Evolutionary conservation across 2,113 vertebrate genomes (phyloP).

Genomic region (Pterocles gutturalis): DNA sequence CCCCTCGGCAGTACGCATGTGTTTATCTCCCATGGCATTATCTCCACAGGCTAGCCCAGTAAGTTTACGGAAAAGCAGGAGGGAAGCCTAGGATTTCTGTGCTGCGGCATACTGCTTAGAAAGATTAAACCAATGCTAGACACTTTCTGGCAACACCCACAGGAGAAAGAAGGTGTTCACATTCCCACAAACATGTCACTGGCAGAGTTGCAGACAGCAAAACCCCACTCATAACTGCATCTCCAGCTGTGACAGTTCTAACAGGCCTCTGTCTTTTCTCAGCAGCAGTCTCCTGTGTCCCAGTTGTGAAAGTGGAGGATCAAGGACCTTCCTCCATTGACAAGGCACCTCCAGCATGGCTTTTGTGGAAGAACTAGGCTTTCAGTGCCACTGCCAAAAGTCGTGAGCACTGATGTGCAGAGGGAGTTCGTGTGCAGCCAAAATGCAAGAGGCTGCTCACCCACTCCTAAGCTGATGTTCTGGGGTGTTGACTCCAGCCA

Average conservation of each 20-base stretch:
- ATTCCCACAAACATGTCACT: not conserved
- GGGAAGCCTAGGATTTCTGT: not conserved
- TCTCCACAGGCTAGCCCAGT: not conserved
- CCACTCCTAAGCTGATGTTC: not conserved
- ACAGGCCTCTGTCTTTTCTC: not conserved
- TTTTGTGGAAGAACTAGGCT: not conserved
- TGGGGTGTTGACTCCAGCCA: not conserved
- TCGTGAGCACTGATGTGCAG: not conserved
- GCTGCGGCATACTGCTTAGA: not conserved
- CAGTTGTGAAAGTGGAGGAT: not conserved
- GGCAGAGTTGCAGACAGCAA: not conserved
- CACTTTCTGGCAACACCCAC: not conserved
- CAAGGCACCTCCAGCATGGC: not conserved
- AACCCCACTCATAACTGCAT: not conserved
- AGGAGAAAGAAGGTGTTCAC: not conserved
- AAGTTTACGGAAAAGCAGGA: not conserved
- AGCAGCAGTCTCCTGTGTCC: not conserved
- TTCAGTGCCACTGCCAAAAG: not conserved
- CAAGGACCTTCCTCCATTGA: not conserved
- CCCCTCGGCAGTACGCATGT: accelerated
- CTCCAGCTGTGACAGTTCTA: not conserved
- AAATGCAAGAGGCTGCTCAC: not conserved
- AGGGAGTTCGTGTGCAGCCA: not conserved
- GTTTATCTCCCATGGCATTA: accelerated
- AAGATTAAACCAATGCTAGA: accelerated